These are phyloP conservation scores for Hypena proboscidalis DNA, from an alignment of 2,888 invertebrate genomes.

Conservation along the genomic window DNA sequence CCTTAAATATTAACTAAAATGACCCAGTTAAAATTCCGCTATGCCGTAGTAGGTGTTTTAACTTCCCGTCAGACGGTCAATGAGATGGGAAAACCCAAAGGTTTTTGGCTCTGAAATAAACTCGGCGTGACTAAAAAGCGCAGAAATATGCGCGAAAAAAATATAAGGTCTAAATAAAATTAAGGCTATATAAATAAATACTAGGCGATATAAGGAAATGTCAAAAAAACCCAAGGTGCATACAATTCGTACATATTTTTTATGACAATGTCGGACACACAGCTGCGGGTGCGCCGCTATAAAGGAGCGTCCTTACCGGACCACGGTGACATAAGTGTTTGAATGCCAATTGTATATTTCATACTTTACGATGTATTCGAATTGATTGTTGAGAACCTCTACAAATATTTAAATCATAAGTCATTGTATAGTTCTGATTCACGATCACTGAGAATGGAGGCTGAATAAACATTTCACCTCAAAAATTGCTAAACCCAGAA, in stretches of 20 bases:
- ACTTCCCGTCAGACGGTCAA: background rate
- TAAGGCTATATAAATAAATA: conserved; percentile 40
- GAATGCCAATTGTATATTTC: conserved; percentile 9
- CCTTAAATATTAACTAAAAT: too few relatives aligned
- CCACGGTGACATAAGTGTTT: conserved; percentile 30
- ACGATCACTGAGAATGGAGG: too few relatives aligned
- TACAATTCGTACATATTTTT: conserved; percentile 40
- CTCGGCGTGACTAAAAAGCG: conserved; percentile 18
- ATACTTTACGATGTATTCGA: background rate
- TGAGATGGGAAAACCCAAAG: conserved; percentile 1
- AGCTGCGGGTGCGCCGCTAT: conserved; percentile 12
- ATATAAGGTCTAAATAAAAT: conserved; percentile 30
- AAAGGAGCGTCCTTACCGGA: conserved; percentile 9
- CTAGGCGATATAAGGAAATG: conserved; percentile 45
- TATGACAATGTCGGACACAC: conserved; percentile 40
- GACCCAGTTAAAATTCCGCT: too few relatives aligned
- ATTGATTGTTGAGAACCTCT: too few relatives aligned
- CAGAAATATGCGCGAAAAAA: conserved; percentile 19
- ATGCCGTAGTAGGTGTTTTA: background rate
- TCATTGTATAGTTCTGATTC: too few relatives aligned
- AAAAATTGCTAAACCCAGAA: too few relatives aligned
- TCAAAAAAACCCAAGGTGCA: conserved; percentile 37
- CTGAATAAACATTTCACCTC: too few relatives aligned
- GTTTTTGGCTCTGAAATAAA: conserved; percentile 20
- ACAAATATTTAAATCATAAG: too few relatives aligned